Percentiles rank a stretch among this genome's conserved stretches.
Conservation (phyloP, 2,113 vertebrate genomes). For the Dendropsophus ebraccatus region DNA sequence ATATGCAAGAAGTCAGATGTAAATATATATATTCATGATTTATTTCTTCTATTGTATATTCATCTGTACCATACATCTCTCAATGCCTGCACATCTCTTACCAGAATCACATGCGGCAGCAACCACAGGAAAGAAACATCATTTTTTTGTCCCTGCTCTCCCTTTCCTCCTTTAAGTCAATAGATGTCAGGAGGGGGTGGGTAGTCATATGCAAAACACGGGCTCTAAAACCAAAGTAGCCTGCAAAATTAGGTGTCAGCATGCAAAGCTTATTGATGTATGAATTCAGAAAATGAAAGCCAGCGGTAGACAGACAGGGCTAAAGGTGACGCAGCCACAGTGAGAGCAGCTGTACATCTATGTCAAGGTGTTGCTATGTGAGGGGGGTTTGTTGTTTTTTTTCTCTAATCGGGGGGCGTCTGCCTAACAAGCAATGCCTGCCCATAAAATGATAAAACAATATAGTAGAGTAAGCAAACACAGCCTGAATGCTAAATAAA, state of each 20-base stretch:
- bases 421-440: constrained; percentile 93
- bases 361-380: constrained; percentile 93
- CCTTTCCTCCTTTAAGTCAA: constrained; percentile 88
- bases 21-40: neutral
- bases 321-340: constrained; percentile 95
- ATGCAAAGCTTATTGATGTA: constrained; percentile 98
- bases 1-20: no score
- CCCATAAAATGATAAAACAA: constrained; percentile 91
- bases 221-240: constrained; percentile 98
- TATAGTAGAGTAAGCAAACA: constrained; percentile 79
- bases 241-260: constrained; percentile 99
- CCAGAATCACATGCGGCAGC: constrained; percentile 79
- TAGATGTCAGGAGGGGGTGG: constrained; percentile 89
- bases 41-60: neutral
- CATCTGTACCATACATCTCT: no score
- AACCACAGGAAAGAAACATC: constrained; percentile 68
- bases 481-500: constrained; percentile 90
- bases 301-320: constrained; percentile 96
- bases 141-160: constrained; percentile 66
- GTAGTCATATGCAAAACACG: constrained; percentile 97
- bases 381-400: constrained; percentile 76
- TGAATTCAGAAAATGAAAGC: constrained; percentile 99
- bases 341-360: constrained; percentile 96
- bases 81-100: constrained; percentile 69
- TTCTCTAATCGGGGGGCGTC: constrained; percentile 82